These are phyloP conservation scores for Pygoscelis antarcticus DNA, from an alignment of 2,113 vertebrate genomes.

Conservation along the genomic window DNA sequence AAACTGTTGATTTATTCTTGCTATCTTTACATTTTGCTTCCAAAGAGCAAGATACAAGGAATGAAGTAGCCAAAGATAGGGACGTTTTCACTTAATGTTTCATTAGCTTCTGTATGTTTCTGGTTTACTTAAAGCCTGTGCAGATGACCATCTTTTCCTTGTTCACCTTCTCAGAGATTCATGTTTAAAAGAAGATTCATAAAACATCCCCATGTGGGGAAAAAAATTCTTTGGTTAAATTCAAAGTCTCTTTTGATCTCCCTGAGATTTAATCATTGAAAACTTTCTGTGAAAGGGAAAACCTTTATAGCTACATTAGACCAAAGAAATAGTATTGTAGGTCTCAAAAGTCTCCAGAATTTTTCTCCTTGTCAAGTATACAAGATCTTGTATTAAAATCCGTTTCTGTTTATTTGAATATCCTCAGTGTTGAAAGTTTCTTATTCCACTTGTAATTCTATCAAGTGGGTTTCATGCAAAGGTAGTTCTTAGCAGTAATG, in stretches of 20 bases:
- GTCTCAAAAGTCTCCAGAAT: background rate
- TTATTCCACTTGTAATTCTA: slow-evolving; percentile 33
- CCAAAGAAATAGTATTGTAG: background rate
- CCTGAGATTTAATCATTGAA: background rate
- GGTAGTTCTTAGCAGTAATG: background rate
- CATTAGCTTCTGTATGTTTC: background rate
- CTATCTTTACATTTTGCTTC: slow-evolving; percentile 17
- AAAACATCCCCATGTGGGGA: background rate
- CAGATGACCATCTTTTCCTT: background rate
- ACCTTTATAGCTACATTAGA: background rate
- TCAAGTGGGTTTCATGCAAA: slow-evolving; percentile 1
- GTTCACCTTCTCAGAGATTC: background rate
- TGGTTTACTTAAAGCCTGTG: background rate
- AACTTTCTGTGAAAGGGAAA: background rate
- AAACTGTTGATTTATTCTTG: slow-evolving; percentile 16
- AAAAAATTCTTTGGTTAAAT: background rate
- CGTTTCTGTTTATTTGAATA: slow-evolving; percentile 13
- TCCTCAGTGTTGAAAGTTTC: background rate
- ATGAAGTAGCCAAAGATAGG: background rate
- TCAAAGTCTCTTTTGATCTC: slow-evolving; percentile 7
- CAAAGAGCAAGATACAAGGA: background rate
- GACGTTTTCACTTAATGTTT: background rate
- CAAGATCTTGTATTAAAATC: background rate
- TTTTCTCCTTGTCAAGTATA: background rate
- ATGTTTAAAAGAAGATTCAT: slow-evolving; percentile 11